These are phyloP conservation scores for Cladopsammia gracilis DNA, from an alignment of 64 coral and sea anemone genomes.

Conservation along the genomic window DNA sequence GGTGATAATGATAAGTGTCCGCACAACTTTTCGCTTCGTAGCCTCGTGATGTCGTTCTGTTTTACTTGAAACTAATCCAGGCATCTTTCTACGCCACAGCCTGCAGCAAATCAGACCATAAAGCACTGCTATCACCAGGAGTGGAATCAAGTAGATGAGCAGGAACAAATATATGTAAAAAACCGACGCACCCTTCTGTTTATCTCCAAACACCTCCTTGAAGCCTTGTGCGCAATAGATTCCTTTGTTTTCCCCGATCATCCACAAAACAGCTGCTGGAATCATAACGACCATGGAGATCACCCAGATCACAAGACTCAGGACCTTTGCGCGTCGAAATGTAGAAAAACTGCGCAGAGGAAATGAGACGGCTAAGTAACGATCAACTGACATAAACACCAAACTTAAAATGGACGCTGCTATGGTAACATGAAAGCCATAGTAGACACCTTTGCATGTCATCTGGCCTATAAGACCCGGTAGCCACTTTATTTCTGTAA, in stretches of 20 bases:
- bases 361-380: background rate
- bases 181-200: background rate
- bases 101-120: background rate
- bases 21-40: slow-evolving; percentile 16
- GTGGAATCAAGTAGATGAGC: background rate
- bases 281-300: background rate
- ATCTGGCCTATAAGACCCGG: background rate
- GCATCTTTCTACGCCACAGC: background rate
- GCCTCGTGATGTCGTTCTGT: background rate
- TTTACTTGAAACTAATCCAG: background rate
- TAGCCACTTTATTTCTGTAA: background rate
- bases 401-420: slow-evolving; percentile 6
- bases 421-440: background rate
- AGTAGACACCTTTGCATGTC: background rate
- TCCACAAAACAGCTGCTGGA: background rate
- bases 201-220: background rate
- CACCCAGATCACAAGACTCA: background rate
- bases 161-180: background rate
- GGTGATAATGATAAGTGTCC: background rate
- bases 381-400: background rate
- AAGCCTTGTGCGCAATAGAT: background rate
- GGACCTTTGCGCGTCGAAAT: slow-evolving; percentile 8
- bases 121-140: background rate
- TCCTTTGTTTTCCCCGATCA: background rate
- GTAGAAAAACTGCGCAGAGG: background rate